A percentile compares a stretch with the other conserved stretches of the same genome.
phyloP scores from a whole-genome alignment of 2,888 invertebrate genomes.

The Iphiclides podalirius region DNA sequence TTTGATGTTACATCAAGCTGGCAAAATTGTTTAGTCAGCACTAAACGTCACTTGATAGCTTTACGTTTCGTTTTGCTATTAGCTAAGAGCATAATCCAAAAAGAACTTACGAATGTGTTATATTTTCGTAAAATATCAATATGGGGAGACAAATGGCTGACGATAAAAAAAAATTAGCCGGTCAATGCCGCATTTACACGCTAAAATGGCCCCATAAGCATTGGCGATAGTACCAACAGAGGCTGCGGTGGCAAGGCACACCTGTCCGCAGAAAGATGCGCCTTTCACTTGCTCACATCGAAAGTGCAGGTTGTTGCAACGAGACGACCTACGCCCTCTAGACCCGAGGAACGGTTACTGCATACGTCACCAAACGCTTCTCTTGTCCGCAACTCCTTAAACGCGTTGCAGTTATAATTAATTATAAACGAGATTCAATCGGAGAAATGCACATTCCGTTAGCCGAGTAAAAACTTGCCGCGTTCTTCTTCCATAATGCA shows the following conservation, averaged over 20 bases:
- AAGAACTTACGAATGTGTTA: too few relatives aligned
- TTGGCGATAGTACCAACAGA: too few relatives aligned
- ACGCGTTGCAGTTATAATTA: conserved; percentile 9
- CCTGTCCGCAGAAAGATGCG: conserved; percentile 61
- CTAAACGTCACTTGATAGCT: background rate
- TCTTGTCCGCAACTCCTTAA: background rate
- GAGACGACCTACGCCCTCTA: conserved; percentile 61
- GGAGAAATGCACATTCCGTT: conserved; percentile 15
- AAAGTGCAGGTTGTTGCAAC: conserved; percentile 76
- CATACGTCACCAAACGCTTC: conserved; percentile 14
- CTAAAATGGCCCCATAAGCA: too few relatives aligned
- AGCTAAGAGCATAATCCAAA: too few relatives aligned
- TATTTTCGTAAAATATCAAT: too few relatives aligned
- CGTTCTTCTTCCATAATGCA: conserved; percentile 10
- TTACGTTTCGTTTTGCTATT: background rate
- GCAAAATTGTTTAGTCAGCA: background rate
- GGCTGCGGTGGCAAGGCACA: too few relatives aligned
- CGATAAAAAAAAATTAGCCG: too few relatives aligned
- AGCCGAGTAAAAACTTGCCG: conserved; percentile 14
- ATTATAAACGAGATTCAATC: conserved; percentile 3
- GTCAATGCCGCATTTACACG: too few relatives aligned
- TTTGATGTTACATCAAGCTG: background rate
- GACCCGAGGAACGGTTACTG: conserved; percentile 33
- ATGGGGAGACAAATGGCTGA: too few relatives aligned
- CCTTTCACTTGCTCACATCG: conserved; percentile 75